Percentiles rank a stretch among this genome's conserved stretches.
Conservation (phyloP, 2,113 vertebrate species). For the Lepisosteus osseus region DNA sequence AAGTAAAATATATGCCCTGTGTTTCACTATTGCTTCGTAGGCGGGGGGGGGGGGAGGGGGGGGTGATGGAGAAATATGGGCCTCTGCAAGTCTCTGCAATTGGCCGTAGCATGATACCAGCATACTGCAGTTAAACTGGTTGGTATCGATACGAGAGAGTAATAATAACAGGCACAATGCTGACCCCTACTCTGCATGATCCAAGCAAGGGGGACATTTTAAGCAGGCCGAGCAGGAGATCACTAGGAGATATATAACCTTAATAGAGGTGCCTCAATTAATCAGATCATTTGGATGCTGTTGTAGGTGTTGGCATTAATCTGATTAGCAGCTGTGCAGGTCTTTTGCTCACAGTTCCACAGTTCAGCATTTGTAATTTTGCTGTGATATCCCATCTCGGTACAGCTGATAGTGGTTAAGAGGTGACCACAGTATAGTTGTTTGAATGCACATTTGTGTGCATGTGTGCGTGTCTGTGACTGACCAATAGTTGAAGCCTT, state of each 20-base stretch:
- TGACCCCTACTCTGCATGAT: constrained; percentile 4
- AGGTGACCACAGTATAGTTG: constrained; percentile 12
- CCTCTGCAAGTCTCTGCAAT: constrained; percentile 41
- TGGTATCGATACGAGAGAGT: constrained; percentile 20
- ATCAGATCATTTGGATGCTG: constrained; percentile 63
- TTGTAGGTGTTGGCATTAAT: constrained; percentile 25
- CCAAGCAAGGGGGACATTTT: neutral
- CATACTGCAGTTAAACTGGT: constrained; percentile 55
- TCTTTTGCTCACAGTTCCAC: too few relatives aligned
- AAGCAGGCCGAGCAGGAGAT: constrained; percentile 3
- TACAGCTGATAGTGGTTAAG: too few relatives aligned
- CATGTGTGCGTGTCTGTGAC: constrained; percentile 28
- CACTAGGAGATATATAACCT: constrained; percentile 48
- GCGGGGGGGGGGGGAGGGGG: constrained; percentile 18
- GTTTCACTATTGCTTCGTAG: constrained; percentile 29
- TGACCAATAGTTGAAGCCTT: neutral
- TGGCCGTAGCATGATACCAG: constrained; percentile 38
- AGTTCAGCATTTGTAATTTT: too few relatives aligned
- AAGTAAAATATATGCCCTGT: constrained; percentile 10
- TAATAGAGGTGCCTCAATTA: constrained; percentile 70
- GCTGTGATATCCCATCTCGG: too few relatives aligned
- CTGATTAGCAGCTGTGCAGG: constrained; percentile 52
- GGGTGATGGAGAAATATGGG: constrained; percentile 48
- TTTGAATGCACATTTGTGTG: constrained; percentile 9
- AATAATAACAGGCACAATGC: constrained; percentile 12